Evolutionary conservation across 2,113 vertebrate genomes (phyloP), one percentile per base, ranked within the genome.

Genomic region (Python bivittatus): DNA sequence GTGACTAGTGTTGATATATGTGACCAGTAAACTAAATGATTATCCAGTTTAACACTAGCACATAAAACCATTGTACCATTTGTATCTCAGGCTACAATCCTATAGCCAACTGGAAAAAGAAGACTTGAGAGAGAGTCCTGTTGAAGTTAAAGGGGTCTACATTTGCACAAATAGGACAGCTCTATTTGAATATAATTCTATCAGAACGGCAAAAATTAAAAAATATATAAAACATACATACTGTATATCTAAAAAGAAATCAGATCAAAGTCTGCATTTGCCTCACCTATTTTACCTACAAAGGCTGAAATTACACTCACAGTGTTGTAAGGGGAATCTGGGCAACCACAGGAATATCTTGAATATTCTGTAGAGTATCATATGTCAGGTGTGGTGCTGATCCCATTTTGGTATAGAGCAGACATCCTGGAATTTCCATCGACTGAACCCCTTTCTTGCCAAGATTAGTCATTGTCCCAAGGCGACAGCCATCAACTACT

Each of bases 341-440:
- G 2, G 97, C 97, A 96, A 98, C 98, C 25, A 97, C 94, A 53
- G 99, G 99, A 44, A 99, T 94, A 12, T 94, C 97, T 9, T 94
- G 95, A 56, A 99, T 94, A 0, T 93, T 97, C 92, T 95, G 95
- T 89, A 99, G 97, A 0, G 98, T 98, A 90, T 99, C 98, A 90
- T 97, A 98, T 48, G 98, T 99, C 25, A 99, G 98, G 94, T 99
- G 99, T 0, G 99, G 99, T 17, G 98, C 98, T 0, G 98, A 97
- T 33, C 98, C 99, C 5, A 97, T 97, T 94, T 96, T 99, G 11
- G 99, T 99, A 96, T 99, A 99, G 29, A 99, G 97, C 79, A 99
- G 95, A 96, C 99, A 99, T 8, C 98, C 98, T 1, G 99, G 99
- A 88, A 99, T 95, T 25, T 99, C 97, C 93, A 99, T 72, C 0